Conservation (phyloP, 2,888 invertebrate genomes). For the Nomada ruficornis region DNA sequence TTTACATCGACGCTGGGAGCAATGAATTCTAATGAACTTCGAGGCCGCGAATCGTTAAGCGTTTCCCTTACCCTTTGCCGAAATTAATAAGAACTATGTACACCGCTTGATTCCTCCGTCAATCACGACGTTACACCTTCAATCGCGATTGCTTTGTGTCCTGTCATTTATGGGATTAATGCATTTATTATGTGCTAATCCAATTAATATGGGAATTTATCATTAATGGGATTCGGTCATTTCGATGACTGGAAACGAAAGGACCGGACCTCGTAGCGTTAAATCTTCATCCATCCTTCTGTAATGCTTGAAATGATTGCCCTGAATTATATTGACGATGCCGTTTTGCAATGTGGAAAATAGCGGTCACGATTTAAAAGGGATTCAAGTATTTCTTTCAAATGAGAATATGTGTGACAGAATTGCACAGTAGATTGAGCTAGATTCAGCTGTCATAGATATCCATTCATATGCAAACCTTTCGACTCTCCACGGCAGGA, state of each 20-base stretch:
- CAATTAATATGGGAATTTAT: too few relatives aligned
- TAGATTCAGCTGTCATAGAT: background rate
- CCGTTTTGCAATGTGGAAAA: background rate
- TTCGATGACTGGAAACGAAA: background rate
- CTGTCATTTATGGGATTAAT: background rate
- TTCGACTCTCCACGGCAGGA: background rate
- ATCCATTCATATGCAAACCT: slow-evolving; percentile 14
- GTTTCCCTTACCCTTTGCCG: slow-evolving; percentile 2
- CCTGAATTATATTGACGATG: background rate
- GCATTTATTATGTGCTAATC: too few relatives aligned
- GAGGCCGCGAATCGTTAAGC: slow-evolving; percentile 51
- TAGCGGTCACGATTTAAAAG: background rate
- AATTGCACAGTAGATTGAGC: background rate
- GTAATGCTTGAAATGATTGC: background rate
- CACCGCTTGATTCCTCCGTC: background rate
- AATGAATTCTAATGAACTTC: slow-evolving; percentile 63
- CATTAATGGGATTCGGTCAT: background rate
- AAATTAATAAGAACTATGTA: slow-evolving; percentile 52
- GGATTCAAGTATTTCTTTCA: background rate
- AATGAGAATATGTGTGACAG: background rate
- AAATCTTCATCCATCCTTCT: background rate
- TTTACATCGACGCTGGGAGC: slow-evolving; percentile 52
- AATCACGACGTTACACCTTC: slow-evolving; percentile 2
- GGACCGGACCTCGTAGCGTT: background rate
- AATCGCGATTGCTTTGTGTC: background rate